These are phyloP conservation scores for Pammene fasciana DNA, from an alignment of 2,888 invertebrate genomes.

Conservation along the genomic window DNA sequence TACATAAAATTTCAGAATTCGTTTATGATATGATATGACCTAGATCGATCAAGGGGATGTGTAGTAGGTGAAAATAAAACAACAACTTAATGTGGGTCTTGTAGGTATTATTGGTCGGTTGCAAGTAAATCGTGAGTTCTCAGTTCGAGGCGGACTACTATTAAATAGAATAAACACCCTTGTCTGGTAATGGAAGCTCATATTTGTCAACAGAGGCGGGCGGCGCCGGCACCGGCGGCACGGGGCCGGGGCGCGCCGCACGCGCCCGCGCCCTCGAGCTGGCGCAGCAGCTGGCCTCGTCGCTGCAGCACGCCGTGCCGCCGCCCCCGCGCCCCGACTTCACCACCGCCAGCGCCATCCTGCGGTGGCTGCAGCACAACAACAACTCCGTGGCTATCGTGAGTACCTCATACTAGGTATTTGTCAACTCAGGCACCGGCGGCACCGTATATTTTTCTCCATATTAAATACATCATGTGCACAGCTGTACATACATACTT, in stretches of 20 bases:
- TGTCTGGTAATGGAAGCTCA: background rate
- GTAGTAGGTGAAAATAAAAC: too few species aligned
- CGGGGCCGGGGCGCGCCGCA: conserved; percentile 73
- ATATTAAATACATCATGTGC: too few species aligned
- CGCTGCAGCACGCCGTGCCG: conserved; percentile 85
- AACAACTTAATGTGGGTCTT: too few species aligned
- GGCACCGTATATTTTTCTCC: too few species aligned
- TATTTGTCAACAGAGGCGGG: conserved; percentile 59
- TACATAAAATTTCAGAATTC: too few species aligned
- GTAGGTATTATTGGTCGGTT: too few species aligned
- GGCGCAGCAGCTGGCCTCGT: conserved; percentile 85
- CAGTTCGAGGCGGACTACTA: too few species aligned
- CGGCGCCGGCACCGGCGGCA: conserved; percentile 56
- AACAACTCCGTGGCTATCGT: conserved; percentile 76
- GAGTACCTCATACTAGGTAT: conserved; percentile 54
- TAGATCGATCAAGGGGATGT: too few species aligned
- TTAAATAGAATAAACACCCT: too few species aligned
- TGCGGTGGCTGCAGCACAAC: conserved; percentile 86
- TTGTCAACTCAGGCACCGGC: too few species aligned
- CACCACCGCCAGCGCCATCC: conserved; percentile 85
- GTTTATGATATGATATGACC: too few species aligned
- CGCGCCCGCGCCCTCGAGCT: conserved; percentile 84
- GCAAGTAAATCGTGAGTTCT: too few species aligned
- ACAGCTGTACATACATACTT: background rate
- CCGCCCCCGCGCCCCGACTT: conserved; percentile 87